Conservation (phyloP, 2,888 invertebrate genomes). For the Cephus pygmeus region DNA sequence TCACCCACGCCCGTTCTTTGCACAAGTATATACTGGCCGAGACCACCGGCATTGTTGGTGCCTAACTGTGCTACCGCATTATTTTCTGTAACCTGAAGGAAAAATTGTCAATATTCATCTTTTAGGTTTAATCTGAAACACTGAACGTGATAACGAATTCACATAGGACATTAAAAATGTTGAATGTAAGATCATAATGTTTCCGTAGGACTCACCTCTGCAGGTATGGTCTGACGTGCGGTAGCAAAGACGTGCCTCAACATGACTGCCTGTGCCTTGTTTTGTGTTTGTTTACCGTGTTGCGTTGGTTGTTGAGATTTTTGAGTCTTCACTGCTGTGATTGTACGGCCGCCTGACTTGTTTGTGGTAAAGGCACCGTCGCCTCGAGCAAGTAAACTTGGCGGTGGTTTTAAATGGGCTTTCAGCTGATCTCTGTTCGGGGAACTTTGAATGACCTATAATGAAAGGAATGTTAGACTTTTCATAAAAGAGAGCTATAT, state of each 20-base stretch:
- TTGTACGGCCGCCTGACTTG: slow-evolving; percentile 57
- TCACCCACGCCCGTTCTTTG: slow-evolving; percentile 76
- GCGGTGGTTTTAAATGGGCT: slow-evolving; percentile 87
- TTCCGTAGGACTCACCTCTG: slow-evolving; percentile 43
- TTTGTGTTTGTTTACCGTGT: slow-evolving; percentile 48
- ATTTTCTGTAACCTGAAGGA: slow-evolving; percentile 50
- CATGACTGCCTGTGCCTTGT: slow-evolving; percentile 59
- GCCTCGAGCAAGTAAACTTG: slow-evolving; percentile 74
- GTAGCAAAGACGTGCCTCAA: slow-evolving; percentile 58
- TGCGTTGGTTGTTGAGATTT: slow-evolving; percentile 53
- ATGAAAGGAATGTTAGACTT: background rate
- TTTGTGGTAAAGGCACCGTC: slow-evolving; percentile 56
- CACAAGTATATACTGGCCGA: slow-evolving; percentile 85
- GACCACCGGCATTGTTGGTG: slow-evolving; percentile 67
- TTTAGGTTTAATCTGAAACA: too few relatives aligned
- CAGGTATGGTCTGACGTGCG: slow-evolving; percentile 53
- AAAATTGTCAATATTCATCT: background rate
- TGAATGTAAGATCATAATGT: background rate
- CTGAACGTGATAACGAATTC: too few relatives aligned
- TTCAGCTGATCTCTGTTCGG: slow-evolving; percentile 89
- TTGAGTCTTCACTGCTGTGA: slow-evolving; percentile 58
- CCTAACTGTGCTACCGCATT: slow-evolving; percentile 54
- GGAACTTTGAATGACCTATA: slow-evolving; percentile 87
- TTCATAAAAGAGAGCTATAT: too few relatives aligned
- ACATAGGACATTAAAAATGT: background rate